Conservation (phyloP, 2,113 vertebrate species). For the Gasterosteus nipponicus region DNA sequence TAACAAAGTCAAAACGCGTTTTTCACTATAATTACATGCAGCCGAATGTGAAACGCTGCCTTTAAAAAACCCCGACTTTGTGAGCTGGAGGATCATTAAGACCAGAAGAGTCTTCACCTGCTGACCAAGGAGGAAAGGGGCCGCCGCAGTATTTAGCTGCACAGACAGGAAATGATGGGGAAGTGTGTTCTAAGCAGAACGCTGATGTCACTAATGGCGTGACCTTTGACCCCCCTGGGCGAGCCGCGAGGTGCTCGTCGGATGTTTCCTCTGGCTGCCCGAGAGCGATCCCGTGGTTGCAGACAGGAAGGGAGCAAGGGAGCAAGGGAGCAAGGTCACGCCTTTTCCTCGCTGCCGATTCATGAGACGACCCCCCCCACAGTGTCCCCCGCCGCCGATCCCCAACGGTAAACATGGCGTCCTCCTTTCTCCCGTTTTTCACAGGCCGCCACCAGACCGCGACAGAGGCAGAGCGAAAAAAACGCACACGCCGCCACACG, state of each 20-base stretch:
- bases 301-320: not conserved
- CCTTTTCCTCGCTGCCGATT: slow-evolving; percentile 18
- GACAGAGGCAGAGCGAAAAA: slow-evolving; percentile 54
- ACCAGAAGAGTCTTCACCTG: slow-evolving; percentile 32
- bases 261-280: slow-evolving; percentile 34
- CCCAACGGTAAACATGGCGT: slow-evolving; percentile 34
- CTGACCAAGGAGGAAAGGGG: slow-evolving; percentile 46
- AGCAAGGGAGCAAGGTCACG: slow-evolving; percentile 30
- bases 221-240: slow-evolving; percentile 44
- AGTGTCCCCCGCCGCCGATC: not conserved
- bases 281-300: slow-evolving; percentile 35
- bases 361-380: slow-evolving; percentile 11
- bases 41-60: slow-evolving; percentile 9
- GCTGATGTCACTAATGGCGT: slow-evolving; percentile 57
- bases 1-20: slow-evolving; percentile 18
- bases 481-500: slow-evolving; percentile 18
- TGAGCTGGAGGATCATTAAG: slow-evolving; percentile 26
- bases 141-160: slow-evolving; percentile 25
- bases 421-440: slow-evolving; percentile 19
- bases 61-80: slow-evolving; percentile 11
- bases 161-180: slow-evolving; percentile 38
- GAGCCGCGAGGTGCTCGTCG: slow-evolving; percentile 19
- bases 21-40: not conserved
- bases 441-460: slow-evolving; percentile 34
- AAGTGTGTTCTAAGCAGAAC: slow-evolving; percentile 51